Evolutionary conservation across 2,888 invertebrate species (phyloP).

Genomic region (Noctuana brunneofusca): DNA sequence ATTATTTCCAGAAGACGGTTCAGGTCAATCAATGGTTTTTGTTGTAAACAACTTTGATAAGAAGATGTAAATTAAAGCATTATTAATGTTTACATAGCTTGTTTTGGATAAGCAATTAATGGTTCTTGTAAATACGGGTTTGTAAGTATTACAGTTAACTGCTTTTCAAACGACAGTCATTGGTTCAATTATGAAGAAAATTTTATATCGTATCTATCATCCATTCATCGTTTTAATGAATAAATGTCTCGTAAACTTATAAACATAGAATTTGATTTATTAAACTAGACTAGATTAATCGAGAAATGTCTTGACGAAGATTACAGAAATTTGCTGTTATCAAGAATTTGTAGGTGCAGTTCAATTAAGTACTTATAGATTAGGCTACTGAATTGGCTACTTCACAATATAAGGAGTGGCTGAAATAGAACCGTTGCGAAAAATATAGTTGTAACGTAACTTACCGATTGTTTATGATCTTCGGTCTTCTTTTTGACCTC

Average conservation of each 20-base stretch:
- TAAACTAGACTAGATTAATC: not conserved
- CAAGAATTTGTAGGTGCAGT: constrained; percentile 13
- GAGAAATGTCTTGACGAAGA: constrained; percentile 18
- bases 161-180: too few relatives aligned
- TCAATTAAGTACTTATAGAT: constrained; percentile 8
- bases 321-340: constrained; percentile 16
- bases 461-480: constrained; percentile 11
- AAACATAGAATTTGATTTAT: too few relatives aligned
- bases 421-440: not conserved
- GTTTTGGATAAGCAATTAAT: too few relatives aligned
- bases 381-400: not conserved
- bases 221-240: too few relatives aligned
- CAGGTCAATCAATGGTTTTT: not conserved
- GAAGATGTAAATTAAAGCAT: not conserved
- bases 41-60: not conserved
- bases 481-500: not conserved
- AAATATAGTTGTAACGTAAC: not conserved
- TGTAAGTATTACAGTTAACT: too few relatives aligned
- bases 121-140: too few relatives aligned
- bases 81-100: too few relatives aligned
- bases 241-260: too few relatives aligned
- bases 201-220: too few relatives aligned
- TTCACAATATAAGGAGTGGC: constrained; percentile 1
- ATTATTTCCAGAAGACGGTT: constrained; percentile 21
- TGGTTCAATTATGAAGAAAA: too few relatives aligned